phyloP scores from a whole-genome alignment of 2,888 invertebrate species.

The Keiferia lycopersicella region DNA sequence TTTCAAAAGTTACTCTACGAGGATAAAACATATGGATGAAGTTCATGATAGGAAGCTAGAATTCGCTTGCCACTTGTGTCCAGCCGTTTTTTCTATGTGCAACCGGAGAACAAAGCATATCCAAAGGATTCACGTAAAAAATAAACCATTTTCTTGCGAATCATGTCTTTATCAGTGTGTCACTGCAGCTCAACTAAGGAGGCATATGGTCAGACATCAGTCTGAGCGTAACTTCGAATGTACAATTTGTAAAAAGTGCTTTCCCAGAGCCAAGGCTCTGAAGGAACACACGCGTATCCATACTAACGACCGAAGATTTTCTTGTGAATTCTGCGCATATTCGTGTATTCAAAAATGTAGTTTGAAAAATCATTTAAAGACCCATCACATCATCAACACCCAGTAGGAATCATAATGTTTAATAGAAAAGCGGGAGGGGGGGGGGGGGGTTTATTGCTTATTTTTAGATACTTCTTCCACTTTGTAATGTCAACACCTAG shows the following conservation, averaged over 20 bases:
- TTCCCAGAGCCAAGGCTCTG: slow-evolving; percentile 58
- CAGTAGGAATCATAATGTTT: slow-evolving; percentile 31
- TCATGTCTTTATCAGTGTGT: slow-evolving; percentile 59
- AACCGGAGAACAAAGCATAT: slow-evolving; percentile 67
- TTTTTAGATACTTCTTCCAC: slow-evolving; percentile 27
- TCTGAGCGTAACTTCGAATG: slow-evolving; percentile 64
- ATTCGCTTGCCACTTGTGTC: slow-evolving; percentile 64
- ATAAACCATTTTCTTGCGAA: slow-evolving; percentile 57
- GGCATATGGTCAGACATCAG: slow-evolving; percentile 62
- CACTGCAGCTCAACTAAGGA: slow-evolving; percentile 54
- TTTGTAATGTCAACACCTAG: background rate
- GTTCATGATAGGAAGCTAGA: slow-evolving; percentile 59
- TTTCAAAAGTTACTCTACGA: slow-evolving; percentile 60
- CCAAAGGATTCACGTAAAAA: slow-evolving; percentile 59
- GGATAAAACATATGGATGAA: slow-evolving; percentile 54
- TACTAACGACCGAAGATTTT: slow-evolving; percentile 68
- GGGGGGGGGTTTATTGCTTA: too few relatives aligned
- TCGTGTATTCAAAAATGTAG: slow-evolving; percentile 72
- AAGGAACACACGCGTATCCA: slow-evolving; percentile 68
- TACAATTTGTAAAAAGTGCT: slow-evolving; percentile 69
- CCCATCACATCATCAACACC: slow-evolving; percentile 39
- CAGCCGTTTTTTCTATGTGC: slow-evolving; percentile 60
- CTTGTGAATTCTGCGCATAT: slow-evolving; percentile 65
- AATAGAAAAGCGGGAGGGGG: background rate
- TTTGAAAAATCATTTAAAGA: slow-evolving; percentile 63